Conservation (phyloP, 2,113 vertebrate genomes). For the Petaurus breviceps region DNA sequence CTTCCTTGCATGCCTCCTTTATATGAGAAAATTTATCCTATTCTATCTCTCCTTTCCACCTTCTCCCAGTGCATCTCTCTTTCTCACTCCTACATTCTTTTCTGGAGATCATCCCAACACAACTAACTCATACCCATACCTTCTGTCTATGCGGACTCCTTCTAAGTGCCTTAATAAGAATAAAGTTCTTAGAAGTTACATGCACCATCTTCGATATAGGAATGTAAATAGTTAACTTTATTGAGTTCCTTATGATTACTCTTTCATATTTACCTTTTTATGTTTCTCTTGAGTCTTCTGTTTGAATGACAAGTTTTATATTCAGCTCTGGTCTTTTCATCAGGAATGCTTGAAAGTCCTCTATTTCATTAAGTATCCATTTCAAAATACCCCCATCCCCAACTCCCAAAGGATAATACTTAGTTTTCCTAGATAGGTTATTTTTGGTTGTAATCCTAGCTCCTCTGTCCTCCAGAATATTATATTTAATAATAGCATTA, state of each 20-base stretch:
- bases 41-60: not conserved
- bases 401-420: not conserved
- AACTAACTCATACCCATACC: not conserved
- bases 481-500: not conserved
- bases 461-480: not conserved
- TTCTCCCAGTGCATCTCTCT: not conserved
- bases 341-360: not conserved
- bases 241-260: not conserved
- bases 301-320: not conserved
- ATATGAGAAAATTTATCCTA: not conserved
- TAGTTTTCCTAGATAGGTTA: not conserved
- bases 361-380: not conserved
- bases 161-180: not conserved
- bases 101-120: not conserved
- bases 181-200: not conserved
- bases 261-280: not conserved
- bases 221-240: not conserved
- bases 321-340: not conserved
- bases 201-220: not conserved
- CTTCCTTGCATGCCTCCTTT: not conserved
- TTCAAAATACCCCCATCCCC: no score
- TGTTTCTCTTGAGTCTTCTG: not conserved
- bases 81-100: not conserved
- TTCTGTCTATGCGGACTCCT: not conserved
- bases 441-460: not conserved